phyloP scores from a whole-genome alignment of 2,888 invertebrate species.

The Drosophila sordidula region DNA sequence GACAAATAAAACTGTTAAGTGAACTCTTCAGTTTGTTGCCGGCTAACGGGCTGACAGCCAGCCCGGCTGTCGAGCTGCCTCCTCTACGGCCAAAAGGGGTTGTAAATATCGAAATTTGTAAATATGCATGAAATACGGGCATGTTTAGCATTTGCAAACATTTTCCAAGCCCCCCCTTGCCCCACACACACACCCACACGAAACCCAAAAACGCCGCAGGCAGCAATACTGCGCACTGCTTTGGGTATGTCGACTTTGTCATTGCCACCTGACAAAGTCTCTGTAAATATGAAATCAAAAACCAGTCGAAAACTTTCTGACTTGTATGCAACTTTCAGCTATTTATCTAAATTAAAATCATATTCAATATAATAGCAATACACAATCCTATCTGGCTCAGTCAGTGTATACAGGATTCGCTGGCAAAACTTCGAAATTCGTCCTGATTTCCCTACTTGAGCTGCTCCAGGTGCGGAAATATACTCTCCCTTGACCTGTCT shows the following conservation, averaged over 20 bases:
- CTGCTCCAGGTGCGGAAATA: conserved; percentile 77
- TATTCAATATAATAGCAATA: no score
- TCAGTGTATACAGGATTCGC: conserved; percentile 31
- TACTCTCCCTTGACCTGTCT: conserved; percentile 75
- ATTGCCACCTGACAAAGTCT: no score
- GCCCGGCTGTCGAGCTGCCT: conserved; percentile 1
- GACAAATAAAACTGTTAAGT: conserved; percentile 80
- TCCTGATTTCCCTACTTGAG: conserved; percentile 43
- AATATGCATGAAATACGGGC: conserved; percentile 79
- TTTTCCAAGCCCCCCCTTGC: conserved; percentile 19
- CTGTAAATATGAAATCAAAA: no score
- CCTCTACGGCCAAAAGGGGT: conserved; percentile 39
- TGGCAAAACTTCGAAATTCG: background rate
- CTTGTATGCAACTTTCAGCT: no score
- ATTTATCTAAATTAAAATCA: no score
- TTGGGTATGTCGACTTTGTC: conserved; percentile 5
- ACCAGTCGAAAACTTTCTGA: no score
- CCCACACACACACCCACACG: background rate
- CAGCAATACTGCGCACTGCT: conserved; percentile 4
- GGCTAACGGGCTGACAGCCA: conserved; percentile 37
- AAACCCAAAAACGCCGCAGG: conserved; percentile 2
- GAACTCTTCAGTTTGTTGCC: conserved; percentile 72
- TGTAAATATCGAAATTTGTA: conserved; percentile 79
- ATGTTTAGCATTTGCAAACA: conserved; percentile 80
- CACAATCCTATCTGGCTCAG: no score